phyloP scores from a whole-genome alignment of 2,888 invertebrate genomes.

The Catocala fraxini region DNA sequence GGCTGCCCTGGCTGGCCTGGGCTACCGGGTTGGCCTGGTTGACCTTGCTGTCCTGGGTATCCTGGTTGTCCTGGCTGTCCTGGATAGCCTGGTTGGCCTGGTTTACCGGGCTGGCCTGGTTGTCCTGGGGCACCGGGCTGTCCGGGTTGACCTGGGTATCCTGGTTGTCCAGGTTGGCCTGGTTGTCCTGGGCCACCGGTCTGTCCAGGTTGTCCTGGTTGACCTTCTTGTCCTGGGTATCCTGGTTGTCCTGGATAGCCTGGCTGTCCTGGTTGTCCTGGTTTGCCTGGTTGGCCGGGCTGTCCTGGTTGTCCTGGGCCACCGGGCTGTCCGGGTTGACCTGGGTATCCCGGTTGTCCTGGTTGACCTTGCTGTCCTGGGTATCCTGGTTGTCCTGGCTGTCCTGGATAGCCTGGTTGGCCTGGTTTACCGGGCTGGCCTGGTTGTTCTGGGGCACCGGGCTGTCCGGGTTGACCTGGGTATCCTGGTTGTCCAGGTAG shows the following conservation, averaged over 20 bases:
- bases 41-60: background rate
- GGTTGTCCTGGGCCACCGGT: conserved; percentile 8
- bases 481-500: conserved; percentile 13
- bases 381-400: background rate
- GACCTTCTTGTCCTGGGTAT: background rate
- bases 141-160: background rate
- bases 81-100: conserved; percentile 13
- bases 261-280: background rate
- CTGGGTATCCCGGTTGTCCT: conserved; percentile 9
- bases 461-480: conserved; percentile 12
- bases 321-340: background rate
- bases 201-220: conserved; percentile 9
- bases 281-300: background rate
- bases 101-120: conserved; percentile 6
- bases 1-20: conserved; percentile 9
- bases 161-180: background rate
- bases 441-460: conserved; percentile 24
- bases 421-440: conserved; percentile 14
- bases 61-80: conserved; percentile 12
- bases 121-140: background rate
- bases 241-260: conserved; percentile 5
- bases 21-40: conserved; percentile 8
- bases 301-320: conserved; percentile 10
- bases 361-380: conserved; percentile 11
- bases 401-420: background rate